Percentiles rank a stretch among this genome's conserved stretches.
Conservation (phyloP, 1,140 invertebrate species). For the Drosophila nigromelanica region DNA sequence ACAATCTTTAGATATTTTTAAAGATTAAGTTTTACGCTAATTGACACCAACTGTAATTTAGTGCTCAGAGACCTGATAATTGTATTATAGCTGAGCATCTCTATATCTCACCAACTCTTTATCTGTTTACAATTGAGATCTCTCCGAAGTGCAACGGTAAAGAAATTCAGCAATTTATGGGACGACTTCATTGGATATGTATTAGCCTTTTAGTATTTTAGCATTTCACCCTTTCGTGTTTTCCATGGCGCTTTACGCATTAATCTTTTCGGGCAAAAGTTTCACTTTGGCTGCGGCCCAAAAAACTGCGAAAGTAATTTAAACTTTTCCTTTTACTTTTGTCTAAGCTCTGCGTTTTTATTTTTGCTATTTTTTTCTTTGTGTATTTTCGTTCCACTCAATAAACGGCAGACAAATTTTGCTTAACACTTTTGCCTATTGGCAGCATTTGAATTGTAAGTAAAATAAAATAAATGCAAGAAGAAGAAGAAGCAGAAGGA, state of each 20-base stretch:
- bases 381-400: constrained; percentile 57
- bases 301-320: constrained; percentile 70
- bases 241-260: constrained; percentile 33
- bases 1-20: too few relatives aligned
- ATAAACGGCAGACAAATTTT: constrained; percentile 75
- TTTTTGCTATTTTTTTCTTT: background rate
- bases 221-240: constrained; percentile 44
- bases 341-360: constrained; percentile 23
- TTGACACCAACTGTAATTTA: constrained; percentile 4
- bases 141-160: constrained; percentile 8
- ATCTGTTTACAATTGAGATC: constrained; percentile 30
- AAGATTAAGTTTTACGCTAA: background rate
- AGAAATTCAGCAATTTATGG: constrained; percentile 37
- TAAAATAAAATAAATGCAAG: constrained; percentile 45
- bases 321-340: constrained; percentile 75
- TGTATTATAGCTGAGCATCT: background rate
- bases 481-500: background rate
- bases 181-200: constrained; percentile 48
- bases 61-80: background rate
- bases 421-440: constrained; percentile 73
- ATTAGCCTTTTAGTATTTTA: constrained; percentile 35
- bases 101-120: constrained; percentile 2
- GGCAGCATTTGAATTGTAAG: constrained; percentile 44
- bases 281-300: constrained; percentile 49
- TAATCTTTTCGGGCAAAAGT: constrained; percentile 61